phyloP scores from a whole-genome alignment of 2,113 vertebrate species.

The Malurus alboscapulatus region DNA sequence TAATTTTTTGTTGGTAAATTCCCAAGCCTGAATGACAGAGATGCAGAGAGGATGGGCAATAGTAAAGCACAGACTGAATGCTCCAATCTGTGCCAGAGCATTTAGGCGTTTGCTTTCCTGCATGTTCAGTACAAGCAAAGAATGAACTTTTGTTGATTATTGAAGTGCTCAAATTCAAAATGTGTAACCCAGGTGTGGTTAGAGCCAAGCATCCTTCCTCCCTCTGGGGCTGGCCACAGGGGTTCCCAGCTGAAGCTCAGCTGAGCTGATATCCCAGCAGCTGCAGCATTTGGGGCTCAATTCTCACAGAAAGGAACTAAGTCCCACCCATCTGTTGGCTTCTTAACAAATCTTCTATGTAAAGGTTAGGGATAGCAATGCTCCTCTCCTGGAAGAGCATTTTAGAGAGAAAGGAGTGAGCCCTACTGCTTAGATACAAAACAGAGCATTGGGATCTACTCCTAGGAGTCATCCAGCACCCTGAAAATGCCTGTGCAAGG shows the following conservation, averaged over 20 bases:
- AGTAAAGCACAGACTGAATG: not conserved
- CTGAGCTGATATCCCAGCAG: not conserved
- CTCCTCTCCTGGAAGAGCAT: not conserved
- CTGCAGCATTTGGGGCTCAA: not conserved
- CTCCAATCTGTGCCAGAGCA: not conserved
- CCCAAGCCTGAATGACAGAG: not conserved
- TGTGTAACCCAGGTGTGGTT: not conserved
- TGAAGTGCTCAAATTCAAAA: not conserved
- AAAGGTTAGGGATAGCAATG: not conserved
- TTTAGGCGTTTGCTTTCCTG: not conserved
- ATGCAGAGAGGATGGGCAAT: not conserved
- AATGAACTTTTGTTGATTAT: not conserved
- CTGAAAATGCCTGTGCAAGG: not conserved
- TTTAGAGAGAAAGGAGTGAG: not conserved
- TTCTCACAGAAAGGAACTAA: not conserved
- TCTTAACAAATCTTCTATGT: not conserved
- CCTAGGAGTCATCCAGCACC: not conserved
- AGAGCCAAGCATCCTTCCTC: not conserved
- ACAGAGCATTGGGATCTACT: not conserved
- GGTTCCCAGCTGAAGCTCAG: not conserved
- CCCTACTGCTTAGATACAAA: not conserved
- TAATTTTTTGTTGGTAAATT: not conserved
- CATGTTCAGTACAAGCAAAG: not conserved
- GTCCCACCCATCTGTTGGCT: not conserved
- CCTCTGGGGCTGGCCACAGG: rapidly evolving